These are phyloP conservation scores for Brachyhypopomus occidentalis DNA, from an alignment of 2,113 vertebrate species.

Conservation along the genomic window DNA sequence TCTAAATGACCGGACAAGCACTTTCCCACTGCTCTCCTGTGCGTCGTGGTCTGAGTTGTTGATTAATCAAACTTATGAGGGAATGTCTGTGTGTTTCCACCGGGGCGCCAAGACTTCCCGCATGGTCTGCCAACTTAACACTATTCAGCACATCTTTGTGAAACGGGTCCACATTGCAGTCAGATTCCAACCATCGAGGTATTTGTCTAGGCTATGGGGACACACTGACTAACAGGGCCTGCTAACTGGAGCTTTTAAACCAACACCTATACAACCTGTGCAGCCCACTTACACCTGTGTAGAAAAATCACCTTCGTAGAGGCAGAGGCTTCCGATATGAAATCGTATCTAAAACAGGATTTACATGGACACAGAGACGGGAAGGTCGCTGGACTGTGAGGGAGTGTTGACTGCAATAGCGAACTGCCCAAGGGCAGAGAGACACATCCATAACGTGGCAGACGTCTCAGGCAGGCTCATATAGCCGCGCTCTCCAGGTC, in stretches of 20 bases:
- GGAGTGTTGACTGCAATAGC: background rate
- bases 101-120: background rate
- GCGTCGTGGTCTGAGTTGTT: background rate
- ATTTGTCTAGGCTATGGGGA: background rate
- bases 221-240: background rate
- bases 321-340: background rate
- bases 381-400: background rate
- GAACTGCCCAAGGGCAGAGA: background rate
- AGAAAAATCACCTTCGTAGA: background rate
- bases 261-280: background rate
- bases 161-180: background rate
- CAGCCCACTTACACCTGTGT: background rate
- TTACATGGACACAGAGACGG: background rate
- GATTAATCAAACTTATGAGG: background rate
- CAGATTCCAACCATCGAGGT: background rate
- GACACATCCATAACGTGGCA: background rate
- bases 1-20: constrained; percentile 33
- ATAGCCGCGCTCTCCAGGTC: background rate
- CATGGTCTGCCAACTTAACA: background rate
- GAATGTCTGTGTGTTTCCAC: background rate
- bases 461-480: background rate
- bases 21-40: background rate
- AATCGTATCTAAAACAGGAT: background rate
- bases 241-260: background rate
- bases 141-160: background rate